These are phyloP conservation scores for Glandiceps talaboti DNA, from an alignment of 53 echinoderm and acorn worm genomes.

Conservation along the genomic window DNA sequence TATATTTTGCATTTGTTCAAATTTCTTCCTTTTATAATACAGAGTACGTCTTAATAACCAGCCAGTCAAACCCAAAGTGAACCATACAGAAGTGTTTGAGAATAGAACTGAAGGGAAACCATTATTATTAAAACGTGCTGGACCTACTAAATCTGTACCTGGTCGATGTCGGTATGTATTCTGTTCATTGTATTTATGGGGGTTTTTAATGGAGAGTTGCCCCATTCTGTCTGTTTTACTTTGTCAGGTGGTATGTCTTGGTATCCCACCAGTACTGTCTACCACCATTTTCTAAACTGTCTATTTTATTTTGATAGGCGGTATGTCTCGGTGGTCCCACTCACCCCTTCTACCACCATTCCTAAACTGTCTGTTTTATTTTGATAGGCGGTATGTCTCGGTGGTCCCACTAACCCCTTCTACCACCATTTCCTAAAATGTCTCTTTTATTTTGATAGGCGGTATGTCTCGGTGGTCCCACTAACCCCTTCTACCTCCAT, in stretches of 20 bases:
- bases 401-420: background rate
- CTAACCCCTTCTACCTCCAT: background rate
- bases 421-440: background rate
- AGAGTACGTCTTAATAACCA: background rate
- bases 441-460: too few relatives aligned
- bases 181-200: too few relatives aligned
- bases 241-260: slow-evolving; percentile 55
- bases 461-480: background rate
- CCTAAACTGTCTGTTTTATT: too few relatives aligned
- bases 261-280: slow-evolving; percentile 37
- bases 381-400: too few relatives aligned
- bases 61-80: background rate
- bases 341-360: too few relatives aligned
- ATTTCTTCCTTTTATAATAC: background rate
- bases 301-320: too few relatives aligned
- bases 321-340: too few relatives aligned
- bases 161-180: slow-evolving; percentile 25
- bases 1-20: too few relatives aligned
- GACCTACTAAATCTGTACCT: slow-evolving; percentile 31
- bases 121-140: slow-evolving; percentile 20
- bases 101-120: background rate
- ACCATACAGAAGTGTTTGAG: background rate
- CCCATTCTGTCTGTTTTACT: too few relatives aligned
- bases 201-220: too few relatives aligned
- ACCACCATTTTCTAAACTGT: slow-evolving; percentile 21